These are phyloP conservation scores for Rhopalosiphum nymphaeae DNA, from an alignment of 2,888 invertebrate genomes.

Conservation along the genomic window DNA sequence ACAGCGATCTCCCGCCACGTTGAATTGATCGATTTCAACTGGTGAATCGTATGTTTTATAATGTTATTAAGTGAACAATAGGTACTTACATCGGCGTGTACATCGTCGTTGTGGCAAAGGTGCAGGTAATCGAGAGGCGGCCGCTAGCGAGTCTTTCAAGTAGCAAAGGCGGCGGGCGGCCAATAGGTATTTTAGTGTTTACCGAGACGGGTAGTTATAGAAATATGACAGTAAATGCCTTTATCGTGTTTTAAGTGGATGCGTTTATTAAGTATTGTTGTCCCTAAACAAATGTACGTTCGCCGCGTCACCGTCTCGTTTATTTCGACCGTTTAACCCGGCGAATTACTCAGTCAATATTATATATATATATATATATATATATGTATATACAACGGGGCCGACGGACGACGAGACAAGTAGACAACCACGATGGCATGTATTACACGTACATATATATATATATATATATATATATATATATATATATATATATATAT, in stretches of 20 bases:
- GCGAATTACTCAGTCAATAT: neutral
- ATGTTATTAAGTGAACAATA: neutral
- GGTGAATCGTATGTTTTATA: neutral
- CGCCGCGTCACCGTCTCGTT: neutral
- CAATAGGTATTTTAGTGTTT: neutral
- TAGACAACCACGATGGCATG: neutral
- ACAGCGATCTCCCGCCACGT: neutral
- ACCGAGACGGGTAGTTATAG: neutral
- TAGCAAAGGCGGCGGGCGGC: too few species aligned
- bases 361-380: too few species aligned
- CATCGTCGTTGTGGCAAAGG: neutral
- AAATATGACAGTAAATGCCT: neutral
- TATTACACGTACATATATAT: neutral
- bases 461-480: neutral
- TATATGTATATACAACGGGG: too few species aligned
- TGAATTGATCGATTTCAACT: neutral
- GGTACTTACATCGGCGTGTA: neutral
- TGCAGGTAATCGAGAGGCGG: neutral
- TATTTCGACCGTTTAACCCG: neutral
- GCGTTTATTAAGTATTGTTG: neutral
- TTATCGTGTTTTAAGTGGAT: neutral
- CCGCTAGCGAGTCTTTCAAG: neutral
- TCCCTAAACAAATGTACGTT: neutral
- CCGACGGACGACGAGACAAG: neutral
- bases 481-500: neutral